These are phyloP conservation scores for Nerophis ophidion DNA, from an alignment of 2,113 vertebrate species.

Conservation along the genomic window DNA sequence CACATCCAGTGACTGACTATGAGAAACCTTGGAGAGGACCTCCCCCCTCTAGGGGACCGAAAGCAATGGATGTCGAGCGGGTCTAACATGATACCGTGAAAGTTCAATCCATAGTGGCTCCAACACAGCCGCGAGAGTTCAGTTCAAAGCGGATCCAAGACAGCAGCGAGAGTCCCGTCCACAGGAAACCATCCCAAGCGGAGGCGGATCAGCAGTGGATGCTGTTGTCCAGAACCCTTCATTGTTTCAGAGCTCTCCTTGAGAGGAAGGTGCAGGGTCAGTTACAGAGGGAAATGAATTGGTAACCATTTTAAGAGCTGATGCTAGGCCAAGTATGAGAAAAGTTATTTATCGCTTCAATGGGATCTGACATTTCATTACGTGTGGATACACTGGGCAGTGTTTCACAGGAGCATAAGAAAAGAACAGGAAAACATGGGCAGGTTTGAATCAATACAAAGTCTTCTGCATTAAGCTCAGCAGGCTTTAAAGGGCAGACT, in stretches of 20 bases:
- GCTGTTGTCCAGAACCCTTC: conserved; percentile 20
- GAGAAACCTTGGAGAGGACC: too few species aligned
- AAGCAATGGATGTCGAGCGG: too few species aligned
- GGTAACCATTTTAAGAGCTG: neutral
- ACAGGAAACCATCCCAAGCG: too few species aligned
- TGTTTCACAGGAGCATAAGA: conserved; percentile 12
- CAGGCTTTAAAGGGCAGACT: conserved; percentile 11
- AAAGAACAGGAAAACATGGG: conserved; percentile 35
- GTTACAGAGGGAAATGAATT: conserved; percentile 16
- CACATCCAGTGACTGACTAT: too few species aligned
- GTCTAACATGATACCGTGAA: too few species aligned
- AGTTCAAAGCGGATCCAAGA: too few species aligned
- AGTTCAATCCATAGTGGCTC: too few species aligned
- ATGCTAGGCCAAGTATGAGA: neutral
- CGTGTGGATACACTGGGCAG: conserved; percentile 1
- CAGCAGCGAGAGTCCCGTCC: too few species aligned
- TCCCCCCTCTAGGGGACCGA: too few species aligned
- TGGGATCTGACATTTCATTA: conserved; percentile 2
- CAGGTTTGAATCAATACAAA: conserved; percentile 26
- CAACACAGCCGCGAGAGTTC: too few species aligned
- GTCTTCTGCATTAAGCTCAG: conserved; percentile 17
- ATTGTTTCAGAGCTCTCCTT: conserved; percentile 25
- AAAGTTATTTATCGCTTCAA: conserved; percentile 4
- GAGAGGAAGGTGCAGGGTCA: conserved; percentile 27
- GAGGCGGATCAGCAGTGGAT: too few species aligned